A percentile compares a stretch with the other conserved stretches of the same genome.
These are phyloP conservation scores for Cassiopea xamachana DNA, from an alignment of 30 jellyfish, hydroid and myxozoan species.

Conservation along the genomic window DNA sequence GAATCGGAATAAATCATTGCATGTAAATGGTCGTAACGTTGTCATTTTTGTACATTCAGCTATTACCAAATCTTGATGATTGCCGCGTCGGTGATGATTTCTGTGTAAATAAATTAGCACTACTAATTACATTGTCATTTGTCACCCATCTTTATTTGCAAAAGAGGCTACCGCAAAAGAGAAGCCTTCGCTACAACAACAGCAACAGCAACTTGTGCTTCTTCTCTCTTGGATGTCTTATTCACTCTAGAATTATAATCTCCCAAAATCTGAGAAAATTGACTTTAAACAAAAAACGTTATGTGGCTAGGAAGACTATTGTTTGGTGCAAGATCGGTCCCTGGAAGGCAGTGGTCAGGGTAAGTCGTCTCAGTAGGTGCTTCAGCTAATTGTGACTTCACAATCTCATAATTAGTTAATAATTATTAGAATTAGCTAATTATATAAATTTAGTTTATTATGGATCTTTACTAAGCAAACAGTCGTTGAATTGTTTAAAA, in stretches of 20 bases:
- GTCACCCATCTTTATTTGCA: neutral
- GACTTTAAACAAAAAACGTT: neutral
- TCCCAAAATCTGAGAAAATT: too few relatives aligned
- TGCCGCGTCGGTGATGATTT: too few relatives aligned
- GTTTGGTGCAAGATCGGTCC: slow-evolving; percentile 61
- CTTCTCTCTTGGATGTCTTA: too few relatives aligned
- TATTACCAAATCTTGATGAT: too few relatives aligned
- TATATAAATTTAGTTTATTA: too few relatives aligned
- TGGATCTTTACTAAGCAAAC: too few relatives aligned
- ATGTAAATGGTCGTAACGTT: slow-evolving; percentile 79
- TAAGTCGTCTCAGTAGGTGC: slow-evolving; percentile 2
- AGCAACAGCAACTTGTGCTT: too few relatives aligned
- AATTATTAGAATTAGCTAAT: too few relatives aligned
- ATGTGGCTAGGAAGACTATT: slow-evolving; percentile 69
- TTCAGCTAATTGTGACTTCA: too few relatives aligned
- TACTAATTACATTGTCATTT: neutral
- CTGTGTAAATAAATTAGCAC: neutral
- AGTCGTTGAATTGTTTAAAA: too few relatives aligned
- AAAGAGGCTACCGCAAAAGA: neutral
- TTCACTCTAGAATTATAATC: too few relatives aligned
- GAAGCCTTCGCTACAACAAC: neutral
- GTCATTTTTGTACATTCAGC: slow-evolving; percentile 64
- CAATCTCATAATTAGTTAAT: too few relatives aligned
- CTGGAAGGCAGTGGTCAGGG: slow-evolving; percentile 77
- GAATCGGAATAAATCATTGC: slow-evolving; percentile 87